These are phyloP conservation scores for Sycophila texana DNA, from an alignment of 2,888 invertebrate genomes.

Conservation along the genomic window DNA sequence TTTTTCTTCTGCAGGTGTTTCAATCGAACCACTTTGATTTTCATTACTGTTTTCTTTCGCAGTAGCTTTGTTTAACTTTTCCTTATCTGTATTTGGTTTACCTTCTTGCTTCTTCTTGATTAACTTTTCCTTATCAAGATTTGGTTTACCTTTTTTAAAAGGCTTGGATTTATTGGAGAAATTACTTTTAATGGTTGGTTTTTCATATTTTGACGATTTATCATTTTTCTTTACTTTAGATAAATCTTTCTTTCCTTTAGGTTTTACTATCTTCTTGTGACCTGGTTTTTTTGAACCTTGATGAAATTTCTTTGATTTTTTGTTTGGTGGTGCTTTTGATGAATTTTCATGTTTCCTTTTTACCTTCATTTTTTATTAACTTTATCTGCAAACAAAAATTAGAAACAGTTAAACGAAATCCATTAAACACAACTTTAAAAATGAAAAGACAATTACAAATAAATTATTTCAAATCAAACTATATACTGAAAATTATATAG, in stretches of 20 bases:
- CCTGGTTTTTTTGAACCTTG: slow-evolving; percentile 24
- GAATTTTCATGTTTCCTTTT: slow-evolving; percentile 23
- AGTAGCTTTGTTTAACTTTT: slow-evolving; percentile 46
- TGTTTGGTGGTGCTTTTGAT: slow-evolving; percentile 9
- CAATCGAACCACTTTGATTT: slow-evolving; percentile 31
- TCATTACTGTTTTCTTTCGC: slow-evolving; percentile 28
- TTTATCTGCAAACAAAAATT: not conserved
- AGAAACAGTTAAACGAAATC: too few species aligned
- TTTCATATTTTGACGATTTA: slow-evolving; percentile 41
- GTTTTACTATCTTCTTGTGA: not conserved
- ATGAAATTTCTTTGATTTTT: slow-evolving; percentile 34
- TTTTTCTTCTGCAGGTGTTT: slow-evolving; percentile 71
- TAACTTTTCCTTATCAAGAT: slow-evolving; percentile 34
- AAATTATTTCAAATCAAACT: not conserved
- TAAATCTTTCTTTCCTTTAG: slow-evolving; percentile 1
- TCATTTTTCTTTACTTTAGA: slow-evolving; percentile 12
- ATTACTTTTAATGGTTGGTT: slow-evolving; percentile 26
- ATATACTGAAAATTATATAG: too few species aligned
- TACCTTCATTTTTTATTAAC: slow-evolving; percentile 23
- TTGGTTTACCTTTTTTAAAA: slow-evolving; percentile 30
- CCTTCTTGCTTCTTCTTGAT: not conserved
- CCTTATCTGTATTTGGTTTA: slow-evolving; percentile 34
- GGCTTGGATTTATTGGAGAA: slow-evolving; percentile 21
- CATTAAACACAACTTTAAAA: not conserved
- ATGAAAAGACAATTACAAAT: slow-evolving; percentile 10